phyloP scores from a whole-genome alignment of 2,797 vertebrate species.

The Pogoniulus pusillus region DNA sequence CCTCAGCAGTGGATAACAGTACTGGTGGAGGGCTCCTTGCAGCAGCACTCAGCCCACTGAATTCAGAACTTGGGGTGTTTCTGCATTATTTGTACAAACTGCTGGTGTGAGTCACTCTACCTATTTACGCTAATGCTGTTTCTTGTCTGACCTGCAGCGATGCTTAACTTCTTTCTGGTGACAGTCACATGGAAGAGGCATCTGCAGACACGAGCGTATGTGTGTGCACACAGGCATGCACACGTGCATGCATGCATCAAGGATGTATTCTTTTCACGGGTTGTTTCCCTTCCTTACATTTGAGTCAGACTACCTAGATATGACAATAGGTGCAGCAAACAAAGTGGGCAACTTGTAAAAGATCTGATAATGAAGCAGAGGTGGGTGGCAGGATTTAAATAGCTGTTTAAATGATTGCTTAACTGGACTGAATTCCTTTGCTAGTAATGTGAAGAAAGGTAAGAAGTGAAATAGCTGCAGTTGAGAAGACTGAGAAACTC shows the following conservation, averaged over 20 bases:
- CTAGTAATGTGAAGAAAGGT: not conserved
- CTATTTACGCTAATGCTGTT: not conserved
- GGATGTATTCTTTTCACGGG: not conserved
- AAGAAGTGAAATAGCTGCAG: not conserved
- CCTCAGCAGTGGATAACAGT: not conserved
- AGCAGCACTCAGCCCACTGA: not conserved
- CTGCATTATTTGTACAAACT: not conserved
- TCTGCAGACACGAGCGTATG: rapidly evolving
- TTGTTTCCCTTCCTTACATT: not conserved
- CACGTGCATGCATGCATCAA: not conserved
- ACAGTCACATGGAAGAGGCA: not conserved
- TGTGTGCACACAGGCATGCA: not conserved
- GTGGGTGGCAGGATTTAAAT: not conserved
- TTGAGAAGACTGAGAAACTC: not conserved
- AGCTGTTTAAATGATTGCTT: not conserved
- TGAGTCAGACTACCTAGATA: not conserved
- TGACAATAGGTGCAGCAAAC: not conserved
- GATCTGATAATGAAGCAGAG: not conserved
- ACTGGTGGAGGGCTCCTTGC: not conserved
- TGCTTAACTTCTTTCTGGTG: not conserved
- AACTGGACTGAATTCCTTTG: not conserved
- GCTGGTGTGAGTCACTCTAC: not conserved
- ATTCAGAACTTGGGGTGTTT: not conserved
- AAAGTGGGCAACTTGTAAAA: not conserved
- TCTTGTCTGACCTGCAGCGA: not conserved